phyloP scores from a whole-genome alignment of 2,113 vertebrate species.

The Nerophis ophidion region DNA sequence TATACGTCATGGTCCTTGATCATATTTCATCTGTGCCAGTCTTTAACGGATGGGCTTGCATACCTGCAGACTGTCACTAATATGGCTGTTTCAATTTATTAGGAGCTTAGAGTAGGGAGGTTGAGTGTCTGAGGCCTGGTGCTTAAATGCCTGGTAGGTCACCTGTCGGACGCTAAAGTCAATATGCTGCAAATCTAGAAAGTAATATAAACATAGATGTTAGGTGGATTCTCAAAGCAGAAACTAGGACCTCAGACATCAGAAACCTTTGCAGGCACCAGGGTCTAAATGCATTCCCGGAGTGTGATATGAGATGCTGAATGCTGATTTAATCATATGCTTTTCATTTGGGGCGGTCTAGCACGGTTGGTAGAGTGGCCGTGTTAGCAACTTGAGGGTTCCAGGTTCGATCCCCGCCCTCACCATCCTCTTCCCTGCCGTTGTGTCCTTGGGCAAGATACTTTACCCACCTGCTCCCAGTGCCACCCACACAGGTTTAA shows the following conservation, averaged over 20 bases:
- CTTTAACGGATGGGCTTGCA: slow-evolving; percentile 15
- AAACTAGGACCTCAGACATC: neutral
- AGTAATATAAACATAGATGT: no score
- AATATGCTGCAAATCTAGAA: no score
- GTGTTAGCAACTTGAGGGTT: no score
- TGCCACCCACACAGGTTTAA: no score
- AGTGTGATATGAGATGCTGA: neutral
- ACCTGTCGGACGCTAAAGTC: slow-evolving; percentile 20
- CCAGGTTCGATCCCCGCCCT: no score
- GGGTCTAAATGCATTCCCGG: neutral
- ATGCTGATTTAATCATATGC: no score
- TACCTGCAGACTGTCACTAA: slow-evolving; percentile 23
- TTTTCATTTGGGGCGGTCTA: no score
- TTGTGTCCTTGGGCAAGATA: no score
- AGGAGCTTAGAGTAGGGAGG: slow-evolving; percentile 58
- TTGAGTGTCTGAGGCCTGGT: slow-evolving; percentile 36
- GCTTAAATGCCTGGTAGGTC: slow-evolving; percentile 41
- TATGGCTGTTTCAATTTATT: slow-evolving; percentile 45
- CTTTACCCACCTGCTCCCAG: no score
- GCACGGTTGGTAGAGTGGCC: no score
- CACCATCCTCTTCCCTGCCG: no score
- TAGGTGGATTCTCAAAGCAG: neutral
- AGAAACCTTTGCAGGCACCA: neutral
- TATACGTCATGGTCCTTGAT: slow-evolving; percentile 36
- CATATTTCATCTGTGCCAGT: slow-evolving; percentile 39